Evolutionary conservation across 1,140 invertebrate genomes (phyloP).

Genomic region (Dreissena polymorpha): DNA sequence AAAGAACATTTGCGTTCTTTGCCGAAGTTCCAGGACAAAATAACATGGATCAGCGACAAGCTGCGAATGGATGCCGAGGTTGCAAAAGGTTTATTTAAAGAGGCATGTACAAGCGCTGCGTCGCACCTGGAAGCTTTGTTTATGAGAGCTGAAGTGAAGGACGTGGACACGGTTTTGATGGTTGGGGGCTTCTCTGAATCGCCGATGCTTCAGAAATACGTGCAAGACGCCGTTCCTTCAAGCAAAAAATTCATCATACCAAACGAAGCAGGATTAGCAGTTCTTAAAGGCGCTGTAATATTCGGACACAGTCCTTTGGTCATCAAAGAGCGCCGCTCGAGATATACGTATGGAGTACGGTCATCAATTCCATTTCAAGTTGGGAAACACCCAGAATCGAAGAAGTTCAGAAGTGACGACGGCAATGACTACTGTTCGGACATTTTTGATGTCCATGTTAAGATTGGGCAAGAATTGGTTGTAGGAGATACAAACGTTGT

Average conservation of each 20-base stretch:
- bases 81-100: slow-evolving; percentile 17
- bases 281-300: slow-evolving; percentile 39
- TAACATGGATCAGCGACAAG: slow-evolving; percentile 22
- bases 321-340: slow-evolving; percentile 25
- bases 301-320: slow-evolving; percentile 22
- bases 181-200: slow-evolving; percentile 45
- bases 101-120: background rate
- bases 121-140: slow-evolving; percentile 16
- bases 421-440: slow-evolving; percentile 36
- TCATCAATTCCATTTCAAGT: slow-evolving; percentile 21
- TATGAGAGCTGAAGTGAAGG: background rate
- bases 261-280: slow-evolving; percentile 13
- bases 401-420: slow-evolving; percentile 8
- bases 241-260: slow-evolving; percentile 30
- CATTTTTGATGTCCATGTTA: slow-evolving; percentile 40
- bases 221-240: background rate
- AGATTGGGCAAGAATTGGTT: slow-evolving; percentile 29
- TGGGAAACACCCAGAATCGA: slow-evolving; percentile 12
- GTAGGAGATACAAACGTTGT: slow-evolving; percentile 9
- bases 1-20: slow-evolving; percentile 12
- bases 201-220: slow-evolving; percentile 23
- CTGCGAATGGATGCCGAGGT: slow-evolving; percentile 19
- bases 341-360: slow-evolving; percentile 50
- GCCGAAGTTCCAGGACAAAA: slow-evolving; percentile 9
- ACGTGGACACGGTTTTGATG: slow-evolving; percentile 34